Evolutionary conservation across 2,888 invertebrate species (phyloP).

Genomic region (Neoscelio sp.): DNA sequence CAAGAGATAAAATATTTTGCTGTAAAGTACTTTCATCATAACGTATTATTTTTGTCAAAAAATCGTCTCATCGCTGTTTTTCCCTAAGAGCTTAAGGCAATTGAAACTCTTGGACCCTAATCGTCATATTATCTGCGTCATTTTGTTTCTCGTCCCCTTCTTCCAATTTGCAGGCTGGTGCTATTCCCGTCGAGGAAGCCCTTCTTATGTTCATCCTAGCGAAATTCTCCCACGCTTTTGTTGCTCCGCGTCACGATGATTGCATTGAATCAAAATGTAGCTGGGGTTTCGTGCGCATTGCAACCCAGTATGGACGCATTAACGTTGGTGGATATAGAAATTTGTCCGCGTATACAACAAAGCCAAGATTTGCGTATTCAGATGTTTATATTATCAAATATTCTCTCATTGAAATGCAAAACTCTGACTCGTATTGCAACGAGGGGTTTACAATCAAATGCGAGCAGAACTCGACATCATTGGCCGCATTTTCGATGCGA

Average conservation of each 20-base stretch:
- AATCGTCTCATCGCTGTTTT: no score
- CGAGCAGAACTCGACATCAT: constrained; percentile 20
- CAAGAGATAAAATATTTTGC: no score
- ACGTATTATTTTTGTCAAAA: no score
- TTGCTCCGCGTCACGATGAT: constrained; percentile 19
- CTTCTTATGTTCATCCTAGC: constrained; percentile 24
- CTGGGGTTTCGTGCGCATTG: constrained; percentile 25
- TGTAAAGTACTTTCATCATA: no score
- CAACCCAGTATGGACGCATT: constrained; percentile 10
- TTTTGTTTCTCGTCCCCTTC: constrained; percentile 2
- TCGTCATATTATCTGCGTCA: constrained; percentile 16
- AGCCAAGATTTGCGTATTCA: constrained; percentile 60
- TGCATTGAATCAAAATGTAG: constrained; percentile 35
- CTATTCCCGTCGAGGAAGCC: constrained; percentile 35
- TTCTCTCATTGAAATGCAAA: constrained; percentile 60
- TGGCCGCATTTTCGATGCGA: not conserved
- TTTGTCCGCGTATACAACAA: constrained; percentile 51
- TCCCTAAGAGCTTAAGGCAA: not conserved
- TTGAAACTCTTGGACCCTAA: not conserved
- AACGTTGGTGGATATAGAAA: constrained; percentile 42
- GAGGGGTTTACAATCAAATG: constrained; percentile 22
- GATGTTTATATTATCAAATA: constrained; percentile 55
- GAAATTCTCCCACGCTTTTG: constrained; percentile 46
- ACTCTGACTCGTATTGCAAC: constrained; percentile 20
- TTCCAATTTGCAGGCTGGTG: constrained; percentile 12